These are phyloP conservation scores for Lepidotrigona ventralis DNA, from an alignment of 1,140 invertebrate genomes.

Conservation along the genomic window DNA sequence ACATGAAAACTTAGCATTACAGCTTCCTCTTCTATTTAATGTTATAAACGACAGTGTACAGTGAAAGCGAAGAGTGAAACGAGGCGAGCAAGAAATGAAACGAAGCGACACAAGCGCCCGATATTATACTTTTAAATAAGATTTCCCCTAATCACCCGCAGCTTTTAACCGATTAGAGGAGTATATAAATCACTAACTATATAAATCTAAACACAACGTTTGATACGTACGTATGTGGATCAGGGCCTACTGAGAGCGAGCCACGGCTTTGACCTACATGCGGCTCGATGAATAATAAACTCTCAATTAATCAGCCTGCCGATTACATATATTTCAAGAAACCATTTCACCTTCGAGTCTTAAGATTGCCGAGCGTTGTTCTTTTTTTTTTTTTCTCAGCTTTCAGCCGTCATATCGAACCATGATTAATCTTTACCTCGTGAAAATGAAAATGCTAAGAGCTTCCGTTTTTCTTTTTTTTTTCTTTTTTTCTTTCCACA, in stretches of 20 bases:
- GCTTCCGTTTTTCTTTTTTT: not conserved
- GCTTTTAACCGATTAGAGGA: not conserved
- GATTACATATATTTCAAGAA: not conserved
- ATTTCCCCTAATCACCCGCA: not conserved
- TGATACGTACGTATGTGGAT: no score
- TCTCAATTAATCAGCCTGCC: not conserved
- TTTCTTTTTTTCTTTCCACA: not conserved
- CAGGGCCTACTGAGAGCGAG: not conserved
- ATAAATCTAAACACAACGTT: not conserved
- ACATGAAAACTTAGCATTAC: no score
- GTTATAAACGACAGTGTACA: not conserved
- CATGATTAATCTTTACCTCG: not conserved
- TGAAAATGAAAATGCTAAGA: not conserved
- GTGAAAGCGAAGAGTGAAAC: no score
- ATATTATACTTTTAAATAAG: not conserved
- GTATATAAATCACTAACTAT: not conserved
- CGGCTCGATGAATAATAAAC: not conserved
- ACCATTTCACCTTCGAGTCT: not conserved
- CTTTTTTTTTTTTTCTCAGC: not conserved
- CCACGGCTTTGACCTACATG: not conserved
- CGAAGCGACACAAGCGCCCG: not conserved
- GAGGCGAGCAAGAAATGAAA: no score
- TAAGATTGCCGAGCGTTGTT: not conserved
- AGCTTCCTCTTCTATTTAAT: no score
- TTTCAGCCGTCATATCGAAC: not conserved